Percentiles rank a stretch among this genome's conserved stretches.
Evolutionary conservation across 2,888 invertebrate species (phyloP).

Genomic region (Periphyllus acericola): DNA sequence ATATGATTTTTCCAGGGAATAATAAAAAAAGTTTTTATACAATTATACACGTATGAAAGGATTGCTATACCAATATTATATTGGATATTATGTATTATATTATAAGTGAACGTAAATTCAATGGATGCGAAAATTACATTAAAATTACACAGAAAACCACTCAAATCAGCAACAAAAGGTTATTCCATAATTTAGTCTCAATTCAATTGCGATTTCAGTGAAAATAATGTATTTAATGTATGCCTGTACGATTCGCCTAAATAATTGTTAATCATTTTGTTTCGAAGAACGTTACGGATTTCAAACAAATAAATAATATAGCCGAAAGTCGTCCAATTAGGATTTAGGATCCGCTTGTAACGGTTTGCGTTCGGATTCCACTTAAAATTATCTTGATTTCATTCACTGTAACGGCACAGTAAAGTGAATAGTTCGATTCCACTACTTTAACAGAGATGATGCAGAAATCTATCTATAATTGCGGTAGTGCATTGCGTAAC

Average conservation of each 20-base stretch:
- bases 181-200: neutral
- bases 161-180: neutral
- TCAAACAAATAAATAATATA: neutral
- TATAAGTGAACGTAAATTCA: neutral
- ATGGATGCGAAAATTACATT: neutral
- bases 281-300: neutral
- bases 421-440: neutral
- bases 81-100: neutral
- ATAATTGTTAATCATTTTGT: neutral
- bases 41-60: neutral
- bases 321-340: neutral
- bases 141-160: constrained; percentile 30
- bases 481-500: no score
- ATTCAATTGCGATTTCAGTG: neutral
- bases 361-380: neutral
- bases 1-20: neutral
- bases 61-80: neutral
- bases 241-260: no score
- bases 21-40: neutral
- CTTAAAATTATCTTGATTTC: neutral
- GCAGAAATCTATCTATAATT: neutral
- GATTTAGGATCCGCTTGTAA: neutral
- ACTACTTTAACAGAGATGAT: neutral
- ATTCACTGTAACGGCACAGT: neutral
- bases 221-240: neutral